phyloP scores from a whole-genome alignment of 2,888 invertebrate genomes.

The Agrotis segetum region DNA sequence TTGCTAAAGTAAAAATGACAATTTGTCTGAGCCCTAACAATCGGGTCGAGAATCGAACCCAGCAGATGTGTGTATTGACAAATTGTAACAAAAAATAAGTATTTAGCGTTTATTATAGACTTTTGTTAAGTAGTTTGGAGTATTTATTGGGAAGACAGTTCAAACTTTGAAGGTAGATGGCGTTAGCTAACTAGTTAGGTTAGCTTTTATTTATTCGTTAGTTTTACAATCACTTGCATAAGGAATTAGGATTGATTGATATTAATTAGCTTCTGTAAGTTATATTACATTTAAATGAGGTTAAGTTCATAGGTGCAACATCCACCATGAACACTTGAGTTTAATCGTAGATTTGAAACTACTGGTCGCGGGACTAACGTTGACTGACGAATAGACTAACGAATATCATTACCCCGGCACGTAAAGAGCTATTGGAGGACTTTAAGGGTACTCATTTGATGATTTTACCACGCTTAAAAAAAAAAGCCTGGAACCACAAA shows the following conservation, averaged over 20 bases:
- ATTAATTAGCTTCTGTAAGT: neutral
- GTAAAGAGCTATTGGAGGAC: too few species aligned
- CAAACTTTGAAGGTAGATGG: conserved; percentile 24
- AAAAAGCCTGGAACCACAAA: too few species aligned
- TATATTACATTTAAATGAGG: too few species aligned
- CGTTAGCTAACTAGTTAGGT: neutral
- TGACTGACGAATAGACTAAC: too few species aligned
- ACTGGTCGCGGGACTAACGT: too few species aligned
- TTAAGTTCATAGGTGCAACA: too few species aligned
- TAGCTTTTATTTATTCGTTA: neutral
- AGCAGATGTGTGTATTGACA: conserved; percentile 73
- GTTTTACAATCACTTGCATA: neutral
- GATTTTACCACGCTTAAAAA: too few species aligned
- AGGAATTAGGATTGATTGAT: neutral
- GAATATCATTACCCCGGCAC: too few species aligned
- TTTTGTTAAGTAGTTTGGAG: conserved; percentile 17
- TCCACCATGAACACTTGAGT: too few species aligned
- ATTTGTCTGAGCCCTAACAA: conserved; percentile 70
- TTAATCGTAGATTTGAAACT: too few species aligned
- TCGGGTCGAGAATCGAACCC: conserved; percentile 66
- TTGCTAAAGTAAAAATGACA: conserved; percentile 52
- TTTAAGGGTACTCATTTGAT: too few species aligned
- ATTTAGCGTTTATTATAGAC: conserved; percentile 62
- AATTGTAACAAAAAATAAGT: conserved; percentile 67
- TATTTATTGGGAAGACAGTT: conserved; percentile 13